Evolutionary conservation across 2,113 vertebrate species (phyloP).

Genomic region (Eclectus roratus): DNA sequence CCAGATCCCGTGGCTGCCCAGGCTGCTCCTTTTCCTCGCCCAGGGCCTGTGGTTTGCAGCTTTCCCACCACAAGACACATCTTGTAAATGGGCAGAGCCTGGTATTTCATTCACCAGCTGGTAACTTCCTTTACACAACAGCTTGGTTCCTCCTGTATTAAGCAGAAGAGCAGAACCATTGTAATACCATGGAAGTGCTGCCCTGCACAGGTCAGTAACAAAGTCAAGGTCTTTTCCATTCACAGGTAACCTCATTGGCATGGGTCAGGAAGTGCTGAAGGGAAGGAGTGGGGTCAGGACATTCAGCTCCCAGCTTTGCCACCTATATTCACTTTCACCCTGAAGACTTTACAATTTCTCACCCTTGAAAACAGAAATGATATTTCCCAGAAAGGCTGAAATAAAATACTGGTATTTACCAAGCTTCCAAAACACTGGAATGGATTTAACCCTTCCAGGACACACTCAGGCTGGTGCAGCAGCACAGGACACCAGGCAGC

Average conservation of each 20-base stretch:
- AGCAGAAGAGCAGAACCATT: background rate
- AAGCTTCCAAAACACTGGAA: background rate
- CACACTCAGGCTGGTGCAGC: background rate
- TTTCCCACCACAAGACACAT: background rate
- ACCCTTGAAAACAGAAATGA: background rate
- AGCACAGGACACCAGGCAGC: background rate
- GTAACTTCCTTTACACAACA: background rate
- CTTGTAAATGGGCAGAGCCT: background rate
- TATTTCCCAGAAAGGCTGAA: conserved; percentile 24
- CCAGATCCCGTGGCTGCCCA: background rate
- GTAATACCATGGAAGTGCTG: background rate
- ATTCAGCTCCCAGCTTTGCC: background rate
- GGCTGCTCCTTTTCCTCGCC: background rate
- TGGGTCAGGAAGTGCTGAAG: background rate
- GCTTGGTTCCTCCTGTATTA: background rate
- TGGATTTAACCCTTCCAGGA: background rate
- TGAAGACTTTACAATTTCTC: background rate
- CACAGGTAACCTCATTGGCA: background rate
- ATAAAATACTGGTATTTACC: background rate
- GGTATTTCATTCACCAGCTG: background rate
- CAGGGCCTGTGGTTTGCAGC: rapidly evolving
- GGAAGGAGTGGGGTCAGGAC: conserved; percentile 19
- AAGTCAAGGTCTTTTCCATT: background rate
- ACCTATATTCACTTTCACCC: background rate
- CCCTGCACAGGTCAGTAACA: rapidly evolving